Evolutionary conservation across 1,140 invertebrate species (phyloP).

Genomic region (Drosophila simulans): DNA sequence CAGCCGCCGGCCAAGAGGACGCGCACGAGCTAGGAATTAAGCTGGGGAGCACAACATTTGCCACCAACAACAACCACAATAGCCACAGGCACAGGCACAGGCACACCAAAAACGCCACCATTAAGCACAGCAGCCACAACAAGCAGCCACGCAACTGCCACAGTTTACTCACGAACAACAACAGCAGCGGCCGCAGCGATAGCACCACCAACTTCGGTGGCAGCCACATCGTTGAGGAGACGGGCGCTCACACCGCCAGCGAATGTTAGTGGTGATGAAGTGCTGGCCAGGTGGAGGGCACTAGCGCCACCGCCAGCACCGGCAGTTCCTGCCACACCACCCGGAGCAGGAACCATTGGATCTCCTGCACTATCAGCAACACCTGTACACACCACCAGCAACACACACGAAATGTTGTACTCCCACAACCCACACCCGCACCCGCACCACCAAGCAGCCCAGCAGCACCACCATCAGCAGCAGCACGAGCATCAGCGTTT

Average conservation of each 20-base stretch:
- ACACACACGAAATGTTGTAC: slow-evolving; percentile 84
- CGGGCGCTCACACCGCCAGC: slow-evolving; percentile 39
- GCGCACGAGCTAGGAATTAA: slow-evolving; percentile 84
- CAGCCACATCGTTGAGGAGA: slow-evolving; percentile 18
- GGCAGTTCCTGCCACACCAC: slow-evolving; percentile 23
- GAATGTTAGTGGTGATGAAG: slow-evolving; percentile 10
- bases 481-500: slow-evolving; percentile 65
- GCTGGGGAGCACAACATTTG: slow-evolving; percentile 84
- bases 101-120: slow-evolving; percentile 18
- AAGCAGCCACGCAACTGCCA: slow-evolving; percentile 31
- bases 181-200: slow-evolving; percentile 7
- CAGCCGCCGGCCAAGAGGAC: slow-evolving; percentile 80
- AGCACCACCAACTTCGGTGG: slow-evolving; percentile 3
- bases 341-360: slow-evolving; percentile 2
- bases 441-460: slow-evolving; percentile 35
- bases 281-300: slow-evolving; percentile 25
- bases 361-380: slow-evolving; percentile 22
- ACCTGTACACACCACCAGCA: slow-evolving; percentile 50
- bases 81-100: slow-evolving; percentile 27
- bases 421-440: slow-evolving; percentile 69
- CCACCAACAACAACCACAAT: slow-evolving; percentile 43
- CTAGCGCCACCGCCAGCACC: slow-evolving; percentile 64
- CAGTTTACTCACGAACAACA: slow-evolving; percentile 40
- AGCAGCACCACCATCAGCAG: slow-evolving; percentile 17
- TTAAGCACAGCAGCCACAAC: slow-evolving; percentile 10